phyloP scores from a whole-genome alignment of 1,140 invertebrate genomes.

The Leptinotarsa defecta region DNA sequence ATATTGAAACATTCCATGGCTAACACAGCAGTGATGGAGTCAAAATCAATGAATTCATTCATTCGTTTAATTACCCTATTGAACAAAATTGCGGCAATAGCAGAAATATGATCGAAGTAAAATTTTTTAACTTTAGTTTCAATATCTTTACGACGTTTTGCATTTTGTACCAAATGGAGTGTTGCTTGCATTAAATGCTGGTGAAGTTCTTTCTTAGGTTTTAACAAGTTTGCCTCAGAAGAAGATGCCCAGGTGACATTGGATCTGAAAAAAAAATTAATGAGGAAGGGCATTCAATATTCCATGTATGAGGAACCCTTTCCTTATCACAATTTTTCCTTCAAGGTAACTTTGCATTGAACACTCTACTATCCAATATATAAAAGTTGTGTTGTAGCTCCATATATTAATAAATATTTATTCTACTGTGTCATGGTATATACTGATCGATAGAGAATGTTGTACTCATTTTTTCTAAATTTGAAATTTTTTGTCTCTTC shows the following conservation, averaged over 20 bases:
- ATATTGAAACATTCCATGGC: conserved; percentile 63
- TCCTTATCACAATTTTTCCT: no score
- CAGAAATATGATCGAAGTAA: conserved; percentile 49
- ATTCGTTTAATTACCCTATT: conserved; percentile 56
- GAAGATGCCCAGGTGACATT: conserved; percentile 55
- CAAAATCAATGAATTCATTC: conserved; percentile 55
- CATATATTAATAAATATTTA: no score
- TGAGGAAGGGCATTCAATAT: not conserved
- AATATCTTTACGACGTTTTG: conserved; percentile 52
- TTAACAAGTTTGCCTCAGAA: conserved; percentile 53
- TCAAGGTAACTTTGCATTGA: no score
- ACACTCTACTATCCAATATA: no score
- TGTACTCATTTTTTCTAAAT: no score
- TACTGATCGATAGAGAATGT: no score
- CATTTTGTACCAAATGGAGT: conserved; percentile 53
- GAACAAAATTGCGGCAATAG: conserved; percentile 55
- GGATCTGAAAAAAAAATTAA: conserved; percentile 49
- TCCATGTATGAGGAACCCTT: no score
- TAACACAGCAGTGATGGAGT: conserved; percentile 55
- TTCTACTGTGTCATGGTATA: no score
- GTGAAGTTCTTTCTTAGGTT: conserved; percentile 57
- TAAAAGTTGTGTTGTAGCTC: no score
- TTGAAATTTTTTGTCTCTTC: no score
- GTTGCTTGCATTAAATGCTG: conserved; percentile 56
- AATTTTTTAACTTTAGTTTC: conserved; percentile 48